phyloP scores from a whole-genome alignment of 2,888 invertebrate species.

The Villa cingulata region DNA sequence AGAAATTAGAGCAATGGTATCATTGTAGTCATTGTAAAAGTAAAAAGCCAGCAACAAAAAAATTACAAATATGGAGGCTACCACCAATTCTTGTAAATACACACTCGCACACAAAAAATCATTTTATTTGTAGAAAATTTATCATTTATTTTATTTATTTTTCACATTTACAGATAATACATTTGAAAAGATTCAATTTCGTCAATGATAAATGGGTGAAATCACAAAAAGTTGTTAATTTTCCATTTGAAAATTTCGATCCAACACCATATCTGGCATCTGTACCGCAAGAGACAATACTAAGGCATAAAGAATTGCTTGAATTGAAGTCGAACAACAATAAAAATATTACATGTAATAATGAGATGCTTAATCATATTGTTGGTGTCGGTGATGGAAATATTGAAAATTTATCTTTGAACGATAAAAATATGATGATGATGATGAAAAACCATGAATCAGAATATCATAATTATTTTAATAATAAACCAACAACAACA shows the following conservation, averaged over 20 bases:
- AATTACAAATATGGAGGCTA: conserved; percentile 80
- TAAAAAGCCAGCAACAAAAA: conserved; percentile 76
- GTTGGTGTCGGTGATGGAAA: conserved; percentile 22
- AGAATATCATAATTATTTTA: too few relatives aligned
- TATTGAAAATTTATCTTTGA: neutral
- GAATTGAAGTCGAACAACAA: conserved; percentile 26
- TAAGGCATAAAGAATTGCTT: conserved; percentile 47
- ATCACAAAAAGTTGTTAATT: conserved; percentile 84
- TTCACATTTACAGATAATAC: conserved; percentile 63
- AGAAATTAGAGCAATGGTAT: conserved; percentile 73
- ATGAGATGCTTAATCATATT: neutral
- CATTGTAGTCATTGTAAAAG: conserved; percentile 73
- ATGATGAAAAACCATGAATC: neutral
- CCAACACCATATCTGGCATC: conserved; percentile 75
- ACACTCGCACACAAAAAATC: neutral
- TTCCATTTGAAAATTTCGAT: conserved; percentile 74
- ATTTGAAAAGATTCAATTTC: conserved; percentile 83
- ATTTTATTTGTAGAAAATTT: neutral
- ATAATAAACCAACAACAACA: too few relatives aligned
- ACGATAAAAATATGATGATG: neutral
- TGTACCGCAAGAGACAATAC: conserved; percentile 62
- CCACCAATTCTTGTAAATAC: conserved; percentile 68
- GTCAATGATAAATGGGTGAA: conserved; percentile 88
- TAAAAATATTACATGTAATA: neutral
- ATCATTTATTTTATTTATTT: neutral